These are phyloP conservation scores for Echeneis naucrates DNA, from an alignment of 2,797 vertebrate species.

Conservation along the genomic window DNA sequence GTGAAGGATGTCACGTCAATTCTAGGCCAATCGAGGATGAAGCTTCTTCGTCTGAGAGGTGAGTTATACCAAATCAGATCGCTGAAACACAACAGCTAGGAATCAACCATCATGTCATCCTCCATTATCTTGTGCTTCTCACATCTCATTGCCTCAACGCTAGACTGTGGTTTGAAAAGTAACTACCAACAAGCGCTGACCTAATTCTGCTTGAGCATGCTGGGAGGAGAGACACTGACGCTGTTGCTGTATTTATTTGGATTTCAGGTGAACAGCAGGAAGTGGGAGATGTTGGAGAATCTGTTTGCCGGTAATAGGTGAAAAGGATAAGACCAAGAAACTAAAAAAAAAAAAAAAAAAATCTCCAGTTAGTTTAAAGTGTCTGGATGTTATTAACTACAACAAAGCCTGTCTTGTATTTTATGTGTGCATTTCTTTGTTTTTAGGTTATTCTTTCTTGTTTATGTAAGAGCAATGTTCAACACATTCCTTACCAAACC, in stretches of 20 bases:
- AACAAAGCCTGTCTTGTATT: no score
- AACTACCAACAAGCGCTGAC: constrained; percentile 57
- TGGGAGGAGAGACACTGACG: constrained; percentile 28
- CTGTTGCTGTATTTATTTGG: constrained; percentile 31
- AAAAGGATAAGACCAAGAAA: constrained; percentile 38
- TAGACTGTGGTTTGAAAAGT: constrained; percentile 29
- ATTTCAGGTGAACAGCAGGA: constrained; percentile 56
- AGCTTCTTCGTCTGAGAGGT: constrained; percentile 17
- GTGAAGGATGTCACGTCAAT: constrained; percentile 37
- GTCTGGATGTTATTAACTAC: no score
- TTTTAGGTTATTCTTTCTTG: no score
- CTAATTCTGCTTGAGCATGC: constrained; percentile 55
- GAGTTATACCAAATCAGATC: constrained; percentile 16
- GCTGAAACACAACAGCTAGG: neutral
- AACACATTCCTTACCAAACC: no score
- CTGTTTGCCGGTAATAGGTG: constrained; percentile 42
- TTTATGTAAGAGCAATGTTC: no score
- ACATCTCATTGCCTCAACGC: neutral
- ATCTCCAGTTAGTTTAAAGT: no score
- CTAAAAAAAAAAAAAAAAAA: no score
- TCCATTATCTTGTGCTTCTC: constrained; percentile 10
- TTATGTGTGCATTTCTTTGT: no score
- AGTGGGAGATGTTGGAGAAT: constrained; percentile 21
- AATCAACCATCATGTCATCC: constrained; percentile 1
- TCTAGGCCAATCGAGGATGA: constrained; percentile 23